Evolutionary conservation across 2,888 invertebrate genomes (phyloP).

Genomic region (Mythimna ferrago): DNA sequence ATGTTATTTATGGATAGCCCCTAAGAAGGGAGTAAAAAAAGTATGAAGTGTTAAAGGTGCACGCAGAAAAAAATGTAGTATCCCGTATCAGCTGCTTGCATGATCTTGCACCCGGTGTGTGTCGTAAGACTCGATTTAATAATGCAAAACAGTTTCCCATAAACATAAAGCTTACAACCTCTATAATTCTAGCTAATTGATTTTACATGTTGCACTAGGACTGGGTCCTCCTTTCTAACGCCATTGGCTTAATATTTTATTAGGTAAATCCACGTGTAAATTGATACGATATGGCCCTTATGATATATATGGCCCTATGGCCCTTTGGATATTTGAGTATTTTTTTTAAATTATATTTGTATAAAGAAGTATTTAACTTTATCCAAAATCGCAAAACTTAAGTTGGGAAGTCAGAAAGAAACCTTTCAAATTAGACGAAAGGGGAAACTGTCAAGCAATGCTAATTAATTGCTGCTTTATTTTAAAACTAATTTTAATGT

Average conservation of each 20-base stretch:
- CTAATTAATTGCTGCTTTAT: too few relatives aligned
- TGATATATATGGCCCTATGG: too few relatives aligned
- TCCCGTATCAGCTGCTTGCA: conserved; percentile 31
- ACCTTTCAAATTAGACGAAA: too few relatives aligned
- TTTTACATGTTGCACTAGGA: conserved; percentile 23
- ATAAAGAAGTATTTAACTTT: too few relatives aligned
- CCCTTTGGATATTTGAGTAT: background rate
- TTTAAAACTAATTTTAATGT: too few relatives aligned
- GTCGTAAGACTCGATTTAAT: background rate
- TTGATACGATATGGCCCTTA: background rate
- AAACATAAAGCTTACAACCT: background rate
- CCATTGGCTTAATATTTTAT: background rate
- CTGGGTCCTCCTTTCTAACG: background rate
- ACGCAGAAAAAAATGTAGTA: conserved; percentile 25
- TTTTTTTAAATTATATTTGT: too few relatives aligned
- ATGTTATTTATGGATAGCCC: too few relatives aligned
- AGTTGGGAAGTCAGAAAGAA: too few relatives aligned
- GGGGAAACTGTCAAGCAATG: too few relatives aligned
- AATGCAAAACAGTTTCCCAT: conserved; percentile 18
- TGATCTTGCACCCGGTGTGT: conserved; percentile 23
- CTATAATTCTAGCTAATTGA: conserved; percentile 11
- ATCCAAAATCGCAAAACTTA: too few relatives aligned
- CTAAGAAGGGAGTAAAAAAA: conserved; percentile 23
- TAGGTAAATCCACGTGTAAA: background rate
- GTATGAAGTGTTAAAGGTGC: conserved; percentile 20